Evolutionary conservation across 2,797 vertebrate genomes (phyloP).

Genomic region (Mycteria americana): DNA sequence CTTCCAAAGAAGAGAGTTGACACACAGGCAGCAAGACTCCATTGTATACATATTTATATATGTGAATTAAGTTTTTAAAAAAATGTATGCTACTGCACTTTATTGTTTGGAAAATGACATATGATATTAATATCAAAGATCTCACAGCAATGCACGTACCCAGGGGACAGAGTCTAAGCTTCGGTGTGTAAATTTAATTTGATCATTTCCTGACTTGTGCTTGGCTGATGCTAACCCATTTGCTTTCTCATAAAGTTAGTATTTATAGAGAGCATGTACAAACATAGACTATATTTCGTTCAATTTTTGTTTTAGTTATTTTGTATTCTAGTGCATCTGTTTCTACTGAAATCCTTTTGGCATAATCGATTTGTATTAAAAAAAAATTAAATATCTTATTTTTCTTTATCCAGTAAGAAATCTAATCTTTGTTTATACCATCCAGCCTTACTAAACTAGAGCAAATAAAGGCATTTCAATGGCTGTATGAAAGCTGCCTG

Average conservation of each 20-base stretch:
- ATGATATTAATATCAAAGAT: neutral
- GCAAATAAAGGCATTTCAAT: neutral
- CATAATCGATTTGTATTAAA: neutral
- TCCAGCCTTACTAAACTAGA: neutral
- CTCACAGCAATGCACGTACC: neutral
- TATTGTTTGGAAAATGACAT: neutral
- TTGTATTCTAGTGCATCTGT: neutral
- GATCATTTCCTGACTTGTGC: neutral
- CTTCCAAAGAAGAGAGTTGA: neutral
- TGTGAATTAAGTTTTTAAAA: neutral
- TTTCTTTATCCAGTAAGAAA: neutral
- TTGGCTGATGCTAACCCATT: neutral
- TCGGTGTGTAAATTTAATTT: slow-evolving; percentile 13
- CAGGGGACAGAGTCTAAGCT: neutral
- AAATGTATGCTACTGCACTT: neutral
- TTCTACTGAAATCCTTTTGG: neutral
- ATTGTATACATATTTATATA: neutral
- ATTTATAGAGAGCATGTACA: neutral
- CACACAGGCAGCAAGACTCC: neutral
- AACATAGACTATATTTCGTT: neutral
- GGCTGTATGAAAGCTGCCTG: neutral
- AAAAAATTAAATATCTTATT: neutral
- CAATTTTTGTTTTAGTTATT: neutral
- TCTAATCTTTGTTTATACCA: neutral
- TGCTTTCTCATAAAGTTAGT: neutral